These are phyloP conservation scores for Mimachlamys varia DNA, from an alignment of 2,888 invertebrate species.

Conservation along the genomic window DNA sequence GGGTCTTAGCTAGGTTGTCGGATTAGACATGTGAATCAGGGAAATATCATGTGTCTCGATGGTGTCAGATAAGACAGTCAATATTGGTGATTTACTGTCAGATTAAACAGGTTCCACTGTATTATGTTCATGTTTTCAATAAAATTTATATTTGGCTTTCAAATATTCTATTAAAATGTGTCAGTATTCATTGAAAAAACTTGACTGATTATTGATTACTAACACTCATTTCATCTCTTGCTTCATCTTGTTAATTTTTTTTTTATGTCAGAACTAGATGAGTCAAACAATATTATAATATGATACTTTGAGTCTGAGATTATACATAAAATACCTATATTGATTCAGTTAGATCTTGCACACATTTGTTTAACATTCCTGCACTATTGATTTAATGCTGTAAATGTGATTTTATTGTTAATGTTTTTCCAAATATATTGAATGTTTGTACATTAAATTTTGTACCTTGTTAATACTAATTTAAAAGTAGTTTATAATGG, in stretches of 20 bases:
- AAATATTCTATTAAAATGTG: neutral
- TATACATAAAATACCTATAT: neutral
- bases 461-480: neutral
- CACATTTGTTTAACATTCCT: neutral
- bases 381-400: neutral
- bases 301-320: neutral
- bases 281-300: neutral
- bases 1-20: no score
- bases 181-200: no score
- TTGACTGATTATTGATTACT: no score
- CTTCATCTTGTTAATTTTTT: neutral
- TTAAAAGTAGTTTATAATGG: neutral
- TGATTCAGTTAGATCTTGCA: neutral
- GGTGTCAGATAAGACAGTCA: no score
- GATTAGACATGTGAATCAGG: no score
- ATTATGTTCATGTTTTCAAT: neutral
- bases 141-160: neutral
- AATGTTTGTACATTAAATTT: neutral
- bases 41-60: no score
- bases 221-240: no score
- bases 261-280: neutral
- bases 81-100: no score
- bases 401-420: conserved; percentile 8
- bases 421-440: neutral
- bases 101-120: neutral